These are phyloP conservation scores for Mola mola DNA, from an alignment of 2,113 vertebrate genomes.

Conservation along the genomic window DNA sequence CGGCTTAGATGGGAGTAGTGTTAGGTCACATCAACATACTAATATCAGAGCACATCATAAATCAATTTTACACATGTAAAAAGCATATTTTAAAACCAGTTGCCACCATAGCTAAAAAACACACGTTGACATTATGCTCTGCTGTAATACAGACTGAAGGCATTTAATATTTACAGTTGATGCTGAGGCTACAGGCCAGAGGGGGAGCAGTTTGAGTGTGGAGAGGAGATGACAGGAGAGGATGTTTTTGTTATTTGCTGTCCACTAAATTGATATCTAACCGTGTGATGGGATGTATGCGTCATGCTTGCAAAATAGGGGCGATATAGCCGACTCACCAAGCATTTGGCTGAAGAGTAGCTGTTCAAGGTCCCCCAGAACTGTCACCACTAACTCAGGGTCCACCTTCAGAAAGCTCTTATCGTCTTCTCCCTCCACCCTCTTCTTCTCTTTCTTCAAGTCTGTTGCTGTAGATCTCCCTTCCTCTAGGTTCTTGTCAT, in stretches of 20 bases:
- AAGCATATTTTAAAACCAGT: neutral
- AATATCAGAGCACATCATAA: neutral
- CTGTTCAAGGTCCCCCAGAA: constrained; percentile 96
- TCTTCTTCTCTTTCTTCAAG: constrained; percentile 68
- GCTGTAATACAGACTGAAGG: constrained; percentile 55
- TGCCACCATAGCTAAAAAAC: constrained; percentile 17
- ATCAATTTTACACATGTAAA: constrained; percentile 21
- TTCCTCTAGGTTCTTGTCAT: constrained; percentile 70
- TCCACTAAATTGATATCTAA: constrained; percentile 7
- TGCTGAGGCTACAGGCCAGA: constrained; percentile 34
- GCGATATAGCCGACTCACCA: constrained; percentile 83
- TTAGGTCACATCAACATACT: neutral
- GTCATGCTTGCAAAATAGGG: neutral
- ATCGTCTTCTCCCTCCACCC: constrained; percentile 77
- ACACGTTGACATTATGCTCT: constrained; percentile 26
- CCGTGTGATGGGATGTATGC: neutral
- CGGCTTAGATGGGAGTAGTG: constrained; percentile 30
- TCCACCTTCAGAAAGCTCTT: constrained; percentile 95
- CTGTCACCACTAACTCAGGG: constrained; percentile 95
- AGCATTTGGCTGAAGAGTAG: constrained; percentile 97
- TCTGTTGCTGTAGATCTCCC: constrained; percentile 65
- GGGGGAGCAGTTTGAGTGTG: constrained; percentile 57
- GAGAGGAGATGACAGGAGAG: constrained; percentile 19
- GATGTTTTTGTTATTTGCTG: neutral
- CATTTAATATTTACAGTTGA: constrained; percentile 70